Conservation (phyloP, 2,888 invertebrate genomes). For the Melanostoma scalare region DNA sequence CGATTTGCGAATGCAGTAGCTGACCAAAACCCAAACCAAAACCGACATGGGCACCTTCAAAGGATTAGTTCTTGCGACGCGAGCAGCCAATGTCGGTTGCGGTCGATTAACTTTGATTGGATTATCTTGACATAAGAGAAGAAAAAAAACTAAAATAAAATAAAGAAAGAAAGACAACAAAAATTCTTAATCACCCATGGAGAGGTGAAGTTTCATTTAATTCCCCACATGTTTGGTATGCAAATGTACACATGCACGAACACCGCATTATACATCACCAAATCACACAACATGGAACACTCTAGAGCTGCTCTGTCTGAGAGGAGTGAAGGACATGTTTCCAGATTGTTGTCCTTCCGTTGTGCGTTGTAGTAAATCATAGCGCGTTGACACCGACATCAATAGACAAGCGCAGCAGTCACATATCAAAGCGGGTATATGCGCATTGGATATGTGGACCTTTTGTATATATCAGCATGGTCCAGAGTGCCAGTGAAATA, state of each 20-base stretch:
- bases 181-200: slow-evolving; percentile 17
- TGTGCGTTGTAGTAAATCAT: slow-evolving; percentile 58
- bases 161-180: neutral
- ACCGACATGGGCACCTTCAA: slow-evolving; percentile 34
- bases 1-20: slow-evolving; percentile 67
- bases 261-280: neutral
- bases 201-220: slow-evolving; percentile 21
- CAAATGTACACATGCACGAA: slow-evolving; percentile 1
- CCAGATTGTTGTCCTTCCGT: slow-evolving; percentile 62
- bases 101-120: slow-evolving; percentile 70
- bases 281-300: neutral
- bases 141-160: neutral
- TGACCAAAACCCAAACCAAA: neutral
- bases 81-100: slow-evolving; percentile 50
- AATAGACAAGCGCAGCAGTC: slow-evolving; percentile 52
- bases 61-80: slow-evolving; percentile 49
- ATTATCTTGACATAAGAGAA: slow-evolving; percentile 51
- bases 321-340: slow-evolving; percentile 55
- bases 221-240: slow-evolving; percentile 7
- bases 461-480: neutral
- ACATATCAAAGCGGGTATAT: slow-evolving; percentile 32
- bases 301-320: neutral
- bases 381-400: slow-evolving; percentile 65
- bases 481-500: slow-evolving; percentile 5
- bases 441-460: neutral